These are phyloP conservation scores for Drosophila prostipennis DNA, from an alignment of 2,888 invertebrate genomes.

Conservation along the genomic window DNA sequence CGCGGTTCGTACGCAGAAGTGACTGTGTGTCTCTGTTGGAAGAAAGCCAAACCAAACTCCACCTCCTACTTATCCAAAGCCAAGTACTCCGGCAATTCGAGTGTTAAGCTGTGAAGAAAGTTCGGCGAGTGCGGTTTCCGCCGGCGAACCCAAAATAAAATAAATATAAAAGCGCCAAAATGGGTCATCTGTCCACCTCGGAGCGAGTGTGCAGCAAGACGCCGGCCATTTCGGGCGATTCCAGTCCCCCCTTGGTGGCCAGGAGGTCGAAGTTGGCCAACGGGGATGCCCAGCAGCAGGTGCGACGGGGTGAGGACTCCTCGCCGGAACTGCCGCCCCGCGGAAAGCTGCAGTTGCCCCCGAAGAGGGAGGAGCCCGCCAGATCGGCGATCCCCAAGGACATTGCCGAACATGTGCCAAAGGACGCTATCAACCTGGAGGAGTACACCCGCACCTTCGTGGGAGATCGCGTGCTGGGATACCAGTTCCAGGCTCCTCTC, in stretches of 20 bases:
- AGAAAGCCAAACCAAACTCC: conserved; percentile 14
- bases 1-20: conserved; percentile 13
- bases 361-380: conserved; percentile 2
- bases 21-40: conserved; percentile 23
- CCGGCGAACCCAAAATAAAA: conserved; percentile 35
- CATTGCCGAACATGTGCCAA: conserved; percentile 60
- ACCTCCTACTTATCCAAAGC: conserved; percentile 11
- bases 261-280: conserved; percentile 56
- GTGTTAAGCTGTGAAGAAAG: conserved; percentile 77
- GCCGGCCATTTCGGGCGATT: conserved; percentile 53
- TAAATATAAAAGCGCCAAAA: conserved; percentile 51
- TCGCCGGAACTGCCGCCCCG: conserved; percentile 61
- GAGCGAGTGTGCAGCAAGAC: conserved; percentile 79
- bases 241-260: conserved; percentile 56
- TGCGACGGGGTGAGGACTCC: conserved; percentile 61
- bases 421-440: conserved; percentile 77
- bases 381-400: conserved; percentile 44
- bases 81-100: conserved; percentile 61
- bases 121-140: conserved; percentile 60
- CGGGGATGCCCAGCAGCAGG: conserved; percentile 49
- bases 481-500: conserved; percentile 87
- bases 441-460: conserved; percentile 77
- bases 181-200: conserved; percentile 82
- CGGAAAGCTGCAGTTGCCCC: conserved; percentile 37
- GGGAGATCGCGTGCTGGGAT: conserved; percentile 79